Conservation (phyloP, 2,113 vertebrate genomes). For the Etia nguti region DNA sequence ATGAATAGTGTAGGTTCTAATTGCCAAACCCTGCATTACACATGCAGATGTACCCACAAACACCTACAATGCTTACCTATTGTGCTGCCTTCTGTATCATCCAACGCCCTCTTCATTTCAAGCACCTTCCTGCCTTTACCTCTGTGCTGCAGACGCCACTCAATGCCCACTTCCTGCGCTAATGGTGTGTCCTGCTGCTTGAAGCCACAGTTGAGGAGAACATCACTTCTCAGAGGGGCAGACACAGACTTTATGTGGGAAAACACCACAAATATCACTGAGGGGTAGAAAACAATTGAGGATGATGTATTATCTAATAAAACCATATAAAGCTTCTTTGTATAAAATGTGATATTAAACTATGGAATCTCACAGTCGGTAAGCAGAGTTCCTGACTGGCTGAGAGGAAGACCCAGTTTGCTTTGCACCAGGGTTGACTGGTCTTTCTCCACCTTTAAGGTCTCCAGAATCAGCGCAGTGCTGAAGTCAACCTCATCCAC, state of each 20-base stretch:
- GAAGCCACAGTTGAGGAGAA: constrained; percentile 76
- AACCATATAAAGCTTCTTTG: background rate
- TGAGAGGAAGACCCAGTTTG: constrained; percentile 71
- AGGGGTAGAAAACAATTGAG: background rate
- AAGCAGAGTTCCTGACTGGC: constrained; percentile 61
- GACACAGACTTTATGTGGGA: constrained; percentile 60
- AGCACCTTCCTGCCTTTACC: constrained; percentile 74
- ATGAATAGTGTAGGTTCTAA: background rate
- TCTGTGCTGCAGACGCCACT: constrained; percentile 80
- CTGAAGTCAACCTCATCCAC: constrained; percentile 69
- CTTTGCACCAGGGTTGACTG: constrained; percentile 49
- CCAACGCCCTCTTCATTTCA: constrained; percentile 43
- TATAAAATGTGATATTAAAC: background rate
- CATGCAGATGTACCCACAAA: background rate
- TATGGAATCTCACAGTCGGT: constrained; percentile 58
- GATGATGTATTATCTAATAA: background rate
- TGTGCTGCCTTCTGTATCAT: constrained; percentile 26
- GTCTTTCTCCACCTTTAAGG: constrained; percentile 10
- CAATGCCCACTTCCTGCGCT: constrained; percentile 51
- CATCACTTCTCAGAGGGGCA: constrained; percentile 53
- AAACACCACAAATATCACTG: constrained; percentile 81
- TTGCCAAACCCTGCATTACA: background rate
- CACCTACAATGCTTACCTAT: constrained; percentile 24
- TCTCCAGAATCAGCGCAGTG: constrained; percentile 71
- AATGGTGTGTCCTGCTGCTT: constrained; percentile 56